Evolutionary conservation across 2,888 invertebrate species (phyloP).

Genomic region (Stenolophus ochropezus): DNA sequence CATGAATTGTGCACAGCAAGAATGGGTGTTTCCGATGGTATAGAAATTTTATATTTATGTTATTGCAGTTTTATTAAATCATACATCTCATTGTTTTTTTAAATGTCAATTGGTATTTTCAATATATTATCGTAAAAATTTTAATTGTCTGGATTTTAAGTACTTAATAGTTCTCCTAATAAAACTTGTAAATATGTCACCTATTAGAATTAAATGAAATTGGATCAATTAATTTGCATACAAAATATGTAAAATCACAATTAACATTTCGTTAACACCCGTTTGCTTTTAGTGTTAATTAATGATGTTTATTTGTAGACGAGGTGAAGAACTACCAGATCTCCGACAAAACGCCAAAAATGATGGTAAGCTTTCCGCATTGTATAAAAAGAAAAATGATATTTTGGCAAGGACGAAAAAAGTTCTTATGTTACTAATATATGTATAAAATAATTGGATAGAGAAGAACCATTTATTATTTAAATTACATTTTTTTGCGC

Average conservation of each 20-base stretch:
- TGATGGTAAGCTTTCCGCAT: constrained; percentile 58
- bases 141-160: too few relatives aligned
- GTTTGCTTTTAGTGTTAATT: not conserved
- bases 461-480: constrained; percentile 2
- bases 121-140: too few relatives aligned
- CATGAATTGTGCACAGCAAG: constrained; percentile 35
- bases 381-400: too few relatives aligned
- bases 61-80: not conserved
- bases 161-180: too few relatives aligned
- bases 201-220: too few relatives aligned
- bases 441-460: not conserved
- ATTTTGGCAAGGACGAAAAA: not conserved
- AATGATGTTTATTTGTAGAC: not conserved
- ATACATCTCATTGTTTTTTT: not conserved
- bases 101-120: too few relatives aligned
- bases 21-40: constrained; percentile 44
- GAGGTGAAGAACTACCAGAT: constrained; percentile 47
- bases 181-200: too few relatives aligned
- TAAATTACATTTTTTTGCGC: not conserved
- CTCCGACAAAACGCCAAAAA: constrained; percentile 33
- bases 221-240: too few relatives aligned
- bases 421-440: not conserved
- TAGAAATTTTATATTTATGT: too few relatives aligned
- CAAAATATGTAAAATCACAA: not conserved
- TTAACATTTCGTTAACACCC: not conserved